Evolutionary conservation across 2,888 invertebrate genomes (phyloP).

Genomic region (Eristalis tenax): DNA sequence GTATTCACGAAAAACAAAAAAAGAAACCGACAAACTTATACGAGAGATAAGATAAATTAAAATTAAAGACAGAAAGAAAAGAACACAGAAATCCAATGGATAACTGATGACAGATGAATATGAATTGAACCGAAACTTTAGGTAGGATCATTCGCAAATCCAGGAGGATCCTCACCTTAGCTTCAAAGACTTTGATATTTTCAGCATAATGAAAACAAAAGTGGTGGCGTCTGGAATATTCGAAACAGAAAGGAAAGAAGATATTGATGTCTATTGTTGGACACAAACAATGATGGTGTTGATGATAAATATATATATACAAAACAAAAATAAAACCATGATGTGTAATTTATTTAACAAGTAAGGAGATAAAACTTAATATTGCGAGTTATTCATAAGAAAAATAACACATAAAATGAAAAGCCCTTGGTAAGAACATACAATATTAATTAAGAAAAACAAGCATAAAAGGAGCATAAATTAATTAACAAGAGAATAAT

Average conservation of each 20-base stretch:
- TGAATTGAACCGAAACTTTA: not conserved
- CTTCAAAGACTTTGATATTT: not conserved
- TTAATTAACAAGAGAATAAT: slow-evolving; percentile 41
- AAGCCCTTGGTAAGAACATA: slow-evolving; percentile 4
- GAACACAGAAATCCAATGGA: not conserved
- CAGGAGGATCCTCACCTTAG: not conserved
- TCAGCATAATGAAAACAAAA: not conserved
- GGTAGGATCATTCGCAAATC: not conserved
- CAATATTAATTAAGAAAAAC: slow-evolving; percentile 9
- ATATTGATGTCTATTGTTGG: not conserved
- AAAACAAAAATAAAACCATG: slow-evolving; percentile 41
- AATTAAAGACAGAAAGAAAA: not conserved
- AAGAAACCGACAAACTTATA: not conserved
- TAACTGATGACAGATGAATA: not conserved
- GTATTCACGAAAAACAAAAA: not conserved
- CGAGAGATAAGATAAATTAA: not conserved
- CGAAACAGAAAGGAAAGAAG: not conserved
- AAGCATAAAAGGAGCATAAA: slow-evolving; percentile 51
- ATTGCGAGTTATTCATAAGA: slow-evolving; percentile 9
- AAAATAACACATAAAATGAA: not conserved
- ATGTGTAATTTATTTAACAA: slow-evolving; percentile 68
- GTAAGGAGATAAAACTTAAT: slow-evolving; percentile 30
- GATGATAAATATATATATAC: slow-evolving; percentile 2
- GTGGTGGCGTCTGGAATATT: not conserved
- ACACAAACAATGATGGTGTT: not conserved